A percentile compares a stretch with the other conserved stretches of the same genome.
Evolutionary conservation across 2,113 vertebrate genomes (phyloP).

Genomic region (Todiramphus chloris): DNA sequence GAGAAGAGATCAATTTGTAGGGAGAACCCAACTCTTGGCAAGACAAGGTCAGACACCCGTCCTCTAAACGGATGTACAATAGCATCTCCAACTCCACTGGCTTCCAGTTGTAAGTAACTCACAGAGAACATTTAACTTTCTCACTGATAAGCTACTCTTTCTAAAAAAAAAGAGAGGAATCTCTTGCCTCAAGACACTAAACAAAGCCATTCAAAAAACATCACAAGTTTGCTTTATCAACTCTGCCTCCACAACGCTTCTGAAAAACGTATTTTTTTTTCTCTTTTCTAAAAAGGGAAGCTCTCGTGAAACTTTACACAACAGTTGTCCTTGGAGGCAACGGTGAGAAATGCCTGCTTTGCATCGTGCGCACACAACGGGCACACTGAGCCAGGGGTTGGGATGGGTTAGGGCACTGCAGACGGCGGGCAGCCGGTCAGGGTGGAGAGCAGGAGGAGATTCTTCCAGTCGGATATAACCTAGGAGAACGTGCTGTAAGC

Average conservation of each 20-base stretch:
- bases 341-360: background rate
- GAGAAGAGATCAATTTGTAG: background rate
- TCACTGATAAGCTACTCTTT: background rate
- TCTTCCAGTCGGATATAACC: background rate
- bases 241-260: background rate
- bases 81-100: background rate
- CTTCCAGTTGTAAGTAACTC: background rate
- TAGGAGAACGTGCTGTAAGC: background rate
- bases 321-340: background rate
- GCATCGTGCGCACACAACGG: fast-evolving
- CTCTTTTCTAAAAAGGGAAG: background rate
- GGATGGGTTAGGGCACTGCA: background rate
- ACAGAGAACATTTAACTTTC: background rate
- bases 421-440: background rate
- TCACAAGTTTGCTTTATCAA: background rate
- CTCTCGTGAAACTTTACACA: background rate
- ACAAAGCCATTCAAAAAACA: background rate
- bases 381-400: background rate
- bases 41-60: background rate
- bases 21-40: background rate
- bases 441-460: background rate
- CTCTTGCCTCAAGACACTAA: background rate
- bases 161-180: background rate
- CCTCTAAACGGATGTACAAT: background rate
- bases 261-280: background rate